Evolutionary conservation across 2,888 invertebrate species (phyloP).

Genomic region (Sphaerophoria rueppellii): DNA sequence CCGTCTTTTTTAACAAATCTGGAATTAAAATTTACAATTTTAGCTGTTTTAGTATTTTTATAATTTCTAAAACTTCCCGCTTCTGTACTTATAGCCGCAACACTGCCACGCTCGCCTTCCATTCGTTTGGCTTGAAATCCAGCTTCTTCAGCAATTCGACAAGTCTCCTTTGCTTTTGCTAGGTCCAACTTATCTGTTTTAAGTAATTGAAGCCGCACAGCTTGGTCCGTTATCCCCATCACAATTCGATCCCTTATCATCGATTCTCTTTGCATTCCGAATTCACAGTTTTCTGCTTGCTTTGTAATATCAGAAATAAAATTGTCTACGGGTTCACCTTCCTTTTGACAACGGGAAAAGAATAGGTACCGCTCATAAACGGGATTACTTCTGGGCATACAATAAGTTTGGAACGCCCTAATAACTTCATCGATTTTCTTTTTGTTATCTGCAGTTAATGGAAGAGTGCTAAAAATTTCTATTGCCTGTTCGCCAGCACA

Average conservation of each 20-base stretch:
- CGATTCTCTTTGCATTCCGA: slow-evolving; percentile 25
- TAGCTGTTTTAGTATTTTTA: background rate
- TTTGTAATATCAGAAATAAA: slow-evolving; percentile 36
- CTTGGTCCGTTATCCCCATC: slow-evolving; percentile 23
- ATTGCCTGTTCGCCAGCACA: slow-evolving; percentile 44
- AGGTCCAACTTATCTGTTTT: slow-evolving; percentile 22
- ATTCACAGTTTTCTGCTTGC: slow-evolving; percentile 38
- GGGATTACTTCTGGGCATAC: slow-evolving; percentile 34
- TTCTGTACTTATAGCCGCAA: slow-evolving; percentile 2
- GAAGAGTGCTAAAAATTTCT: slow-evolving; percentile 34
- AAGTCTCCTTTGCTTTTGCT: slow-evolving; percentile 25
- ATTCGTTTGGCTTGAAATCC: background rate
- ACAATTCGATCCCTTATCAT: slow-evolving; percentile 50
- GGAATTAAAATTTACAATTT: background rate
- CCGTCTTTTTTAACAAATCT: slow-evolving; percentile 16
- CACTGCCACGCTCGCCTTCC: slow-evolving; percentile 8
- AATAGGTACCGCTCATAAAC: slow-evolving; percentile 45
- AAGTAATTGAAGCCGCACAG: slow-evolving; percentile 29
- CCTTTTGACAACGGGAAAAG: slow-evolving; percentile 39
- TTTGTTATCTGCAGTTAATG: slow-evolving; percentile 27
- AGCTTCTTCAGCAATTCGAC: slow-evolving; percentile 15
- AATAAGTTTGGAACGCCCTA: slow-evolving; percentile 41
- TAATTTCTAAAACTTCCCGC: background rate
- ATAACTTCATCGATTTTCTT: slow-evolving; percentile 35
- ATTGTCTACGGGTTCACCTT: slow-evolving; percentile 35